Evolutionary conservation across 2,888 invertebrate genomes (phyloP).

Genomic region (Zaprionus bogoriensis): DNA sequence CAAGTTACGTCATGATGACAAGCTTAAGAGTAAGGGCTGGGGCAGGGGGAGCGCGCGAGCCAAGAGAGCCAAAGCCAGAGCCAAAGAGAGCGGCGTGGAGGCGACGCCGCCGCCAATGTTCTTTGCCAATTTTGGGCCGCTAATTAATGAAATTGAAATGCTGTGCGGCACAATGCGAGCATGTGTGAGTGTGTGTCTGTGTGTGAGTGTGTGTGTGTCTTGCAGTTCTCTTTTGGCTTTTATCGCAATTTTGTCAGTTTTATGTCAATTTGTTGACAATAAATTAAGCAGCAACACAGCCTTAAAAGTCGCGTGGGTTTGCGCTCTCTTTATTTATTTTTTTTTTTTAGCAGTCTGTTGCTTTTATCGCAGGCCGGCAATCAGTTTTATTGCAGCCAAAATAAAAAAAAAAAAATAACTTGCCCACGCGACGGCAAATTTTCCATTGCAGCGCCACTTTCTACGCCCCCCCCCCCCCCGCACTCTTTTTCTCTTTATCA

Average conservation of each 20-base stretch:
- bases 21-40: no score
- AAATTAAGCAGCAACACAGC: conserved; percentile 45
- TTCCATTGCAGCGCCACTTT: conserved; percentile 32
- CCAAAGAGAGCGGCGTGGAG: no score
- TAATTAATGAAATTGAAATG: conserved; percentile 67
- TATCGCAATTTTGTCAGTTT: conserved; percentile 48
- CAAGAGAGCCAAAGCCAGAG: background rate
- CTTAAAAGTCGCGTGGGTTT: conserved; percentile 33
- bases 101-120: conserved; percentile 42
- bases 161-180: conserved; percentile 44
- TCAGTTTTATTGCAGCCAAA: conserved; percentile 46
- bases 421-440: conserved; percentile 32
- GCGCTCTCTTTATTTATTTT: conserved; percentile 34
- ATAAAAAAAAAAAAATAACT: conserved; percentile 13
- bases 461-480: background rate
- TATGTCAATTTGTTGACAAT: conserved; percentile 54
- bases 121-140: conserved; percentile 50
- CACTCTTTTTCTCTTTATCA: background rate
- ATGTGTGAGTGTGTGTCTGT: background rate
- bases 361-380: conserved; percentile 39
- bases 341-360: background rate
- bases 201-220: conserved; percentile 1
- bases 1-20: conserved; percentile 63
- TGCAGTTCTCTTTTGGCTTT: conserved; percentile 36
- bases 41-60: background rate